Conservation (phyloP, 2,888 invertebrate genomes). For the Eilema caniola region DNA sequence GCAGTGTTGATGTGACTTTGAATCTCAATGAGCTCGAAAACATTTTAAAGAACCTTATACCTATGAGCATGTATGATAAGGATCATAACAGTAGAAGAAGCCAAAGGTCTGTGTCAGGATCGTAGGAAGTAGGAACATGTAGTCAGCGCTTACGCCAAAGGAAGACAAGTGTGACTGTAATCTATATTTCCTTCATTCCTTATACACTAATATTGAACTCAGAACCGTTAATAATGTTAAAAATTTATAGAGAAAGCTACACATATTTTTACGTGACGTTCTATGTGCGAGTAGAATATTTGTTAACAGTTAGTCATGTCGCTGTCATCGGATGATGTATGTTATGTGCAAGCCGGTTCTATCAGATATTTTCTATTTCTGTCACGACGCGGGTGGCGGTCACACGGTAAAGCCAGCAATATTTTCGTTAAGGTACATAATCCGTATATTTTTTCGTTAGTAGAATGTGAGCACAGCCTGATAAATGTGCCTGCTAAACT, state of each 20-base stretch:
- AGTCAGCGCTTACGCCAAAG: background rate
- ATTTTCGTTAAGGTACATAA: slow-evolving; percentile 70
- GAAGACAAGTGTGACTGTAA: background rate
- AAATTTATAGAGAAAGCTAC: slow-evolving; percentile 14
- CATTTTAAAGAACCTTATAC: background rate
- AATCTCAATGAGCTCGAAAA: background rate
- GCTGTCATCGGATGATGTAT: slow-evolving; percentile 73
- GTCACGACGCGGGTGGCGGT: slow-evolving; percentile 75
- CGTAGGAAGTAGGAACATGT: background rate
- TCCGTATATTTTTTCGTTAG: slow-evolving; percentile 72
- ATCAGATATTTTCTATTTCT: slow-evolving; percentile 78
- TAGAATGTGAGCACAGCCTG: slow-evolving; percentile 60
- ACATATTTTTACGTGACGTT: slow-evolving; percentile 39
- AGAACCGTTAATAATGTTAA: slow-evolving; percentile 17
- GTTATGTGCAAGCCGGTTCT: slow-evolving; percentile 66
- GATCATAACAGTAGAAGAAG: background rate
- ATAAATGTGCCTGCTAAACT: slow-evolving; percentile 61
- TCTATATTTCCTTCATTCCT: background rate
- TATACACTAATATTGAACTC: background rate
- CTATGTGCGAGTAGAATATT: slow-evolving; percentile 49
- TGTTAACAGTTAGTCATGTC: slow-evolving; percentile 65
- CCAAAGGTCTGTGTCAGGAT: background rate
- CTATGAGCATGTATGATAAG: background rate
- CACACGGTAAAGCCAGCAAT: slow-evolving; percentile 67
- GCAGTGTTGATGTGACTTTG: background rate